These are phyloP conservation scores for Passerina amoena DNA, from an alignment of 2,113 vertebrate species.

Conservation along the genomic window DNA sequence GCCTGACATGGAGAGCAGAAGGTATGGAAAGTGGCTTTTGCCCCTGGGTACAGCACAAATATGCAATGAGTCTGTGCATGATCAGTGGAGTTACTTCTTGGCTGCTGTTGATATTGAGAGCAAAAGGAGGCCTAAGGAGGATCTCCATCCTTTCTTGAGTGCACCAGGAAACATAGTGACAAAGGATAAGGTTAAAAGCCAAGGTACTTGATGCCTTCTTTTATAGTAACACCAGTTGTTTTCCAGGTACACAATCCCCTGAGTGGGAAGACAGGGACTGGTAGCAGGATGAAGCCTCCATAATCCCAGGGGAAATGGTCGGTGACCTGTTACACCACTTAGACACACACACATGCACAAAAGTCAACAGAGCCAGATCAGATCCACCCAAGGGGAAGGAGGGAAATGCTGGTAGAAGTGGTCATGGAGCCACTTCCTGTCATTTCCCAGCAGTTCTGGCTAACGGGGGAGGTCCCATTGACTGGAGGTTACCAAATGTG, in stretches of 20 bases:
- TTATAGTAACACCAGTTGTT: neutral
- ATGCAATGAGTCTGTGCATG: neutral
- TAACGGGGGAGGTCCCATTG: rapidly evolving
- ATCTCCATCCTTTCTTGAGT: neutral
- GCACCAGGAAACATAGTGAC: neutral
- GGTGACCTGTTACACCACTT: neutral
- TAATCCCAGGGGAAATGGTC: neutral
- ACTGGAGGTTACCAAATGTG: neutral
- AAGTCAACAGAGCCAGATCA: neutral
- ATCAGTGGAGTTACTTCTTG: neutral
- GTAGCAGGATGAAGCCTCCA: neutral
- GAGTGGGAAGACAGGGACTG: neutral
- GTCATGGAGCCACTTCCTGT: neutral
- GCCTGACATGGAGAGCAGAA: neutral
- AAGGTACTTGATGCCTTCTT: neutral
- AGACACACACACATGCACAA: neutral
- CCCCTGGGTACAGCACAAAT: neutral
- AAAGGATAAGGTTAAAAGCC: neutral
- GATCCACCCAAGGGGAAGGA: neutral
- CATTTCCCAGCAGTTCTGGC: neutral
- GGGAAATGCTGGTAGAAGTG: neutral
- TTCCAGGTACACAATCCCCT: neutral
- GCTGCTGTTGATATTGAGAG: neutral
- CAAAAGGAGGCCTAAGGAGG: neutral
- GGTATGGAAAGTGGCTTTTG: neutral